Base-by-base conservation (phyloP, 2,888 invertebrate species). In the Leptopilina myrica region DNA sequence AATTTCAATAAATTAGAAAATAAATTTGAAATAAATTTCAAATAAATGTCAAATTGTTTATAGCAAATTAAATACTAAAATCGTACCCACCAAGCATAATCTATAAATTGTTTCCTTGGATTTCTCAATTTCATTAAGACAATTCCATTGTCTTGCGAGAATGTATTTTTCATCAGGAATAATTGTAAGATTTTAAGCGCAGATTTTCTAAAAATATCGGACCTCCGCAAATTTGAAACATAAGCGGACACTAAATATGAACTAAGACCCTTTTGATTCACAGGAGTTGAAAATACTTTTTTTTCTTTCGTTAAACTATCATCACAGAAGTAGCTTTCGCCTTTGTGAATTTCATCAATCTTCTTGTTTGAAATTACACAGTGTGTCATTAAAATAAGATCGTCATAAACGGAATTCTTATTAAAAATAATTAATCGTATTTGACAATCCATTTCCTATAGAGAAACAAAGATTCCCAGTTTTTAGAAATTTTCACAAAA, bases 71-170 rank as follows among this genome's bases (percentile, higher is more conserved):
- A 77, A 59, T 77, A 43, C 5, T 15, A 66, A 73, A 12, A 76
- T 78, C 56, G 15, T 20, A 88, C 92, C 93, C 92, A 95, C 96
- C 95, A 96, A 79, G 93, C 93, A 91, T 95, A 95, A 90, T 96
- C 96, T 83, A 96, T 93, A 67, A 95, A 93, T 88, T 96, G 94
- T 80, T 91, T 92, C 81, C 92, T 92, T 1, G 95, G 95, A 14
- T 93, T 93, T 79, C 92, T 90, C 64, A 96, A 88, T 83, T 93
- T 93, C 73, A 95, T 79, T 14, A 89, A 81, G 82, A 91, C 79
- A 4, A 87, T 76, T 11, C 62, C 14, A 43, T 62, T 11, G 33
- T 66, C 33, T 65, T 53, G 7, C 40, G 77, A 20, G 0, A n/a
- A 43, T 2, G 75, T 26, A 33, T 78, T 80, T 8, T 53, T 46